phyloP scores from a whole-genome alignment of 1,140 invertebrate species.

The Zaprionus inermis region DNA sequence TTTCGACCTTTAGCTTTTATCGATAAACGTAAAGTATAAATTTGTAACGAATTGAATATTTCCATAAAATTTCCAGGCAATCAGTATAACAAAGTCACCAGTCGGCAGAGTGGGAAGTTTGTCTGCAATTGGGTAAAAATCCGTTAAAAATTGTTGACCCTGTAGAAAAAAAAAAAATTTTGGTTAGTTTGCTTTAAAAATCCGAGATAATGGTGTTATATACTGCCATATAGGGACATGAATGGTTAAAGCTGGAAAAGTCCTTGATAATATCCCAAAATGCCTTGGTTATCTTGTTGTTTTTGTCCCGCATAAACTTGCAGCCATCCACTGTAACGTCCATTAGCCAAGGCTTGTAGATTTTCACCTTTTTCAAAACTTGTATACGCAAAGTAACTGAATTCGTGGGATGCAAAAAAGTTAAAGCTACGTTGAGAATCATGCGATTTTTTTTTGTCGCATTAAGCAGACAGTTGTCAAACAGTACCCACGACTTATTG shows the following conservation, averaged over 20 bases:
- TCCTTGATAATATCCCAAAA: constrained; percentile 9
- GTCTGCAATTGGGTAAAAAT: constrained; percentile 11
- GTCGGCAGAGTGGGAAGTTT: neutral
- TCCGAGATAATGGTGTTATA: neutral
- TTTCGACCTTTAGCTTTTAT: constrained; percentile 2
- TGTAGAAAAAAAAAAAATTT: neutral
- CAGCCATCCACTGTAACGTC: constrained; percentile 43
- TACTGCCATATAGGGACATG: constrained; percentile 26
- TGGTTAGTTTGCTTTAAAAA: neutral
- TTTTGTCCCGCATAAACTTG: constrained; percentile 31
- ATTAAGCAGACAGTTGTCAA: constrained; percentile 40
- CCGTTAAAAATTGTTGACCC: constrained; percentile 5
- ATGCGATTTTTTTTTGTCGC: constrained; percentile 28
- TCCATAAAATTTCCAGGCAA: constrained; percentile 17
- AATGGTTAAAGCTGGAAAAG: constrained; percentile 22
- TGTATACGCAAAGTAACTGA: constrained; percentile 19
- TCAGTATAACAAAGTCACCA: constrained; percentile 25
- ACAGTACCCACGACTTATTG: constrained; percentile 44
- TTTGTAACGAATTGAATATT: constrained; percentile 23
- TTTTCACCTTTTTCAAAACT: constrained; percentile 26
- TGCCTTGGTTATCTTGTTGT: constrained; percentile 10
- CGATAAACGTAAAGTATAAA: constrained; percentile 22
- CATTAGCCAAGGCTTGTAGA: constrained; percentile 32
- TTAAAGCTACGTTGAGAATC: constrained; percentile 34
- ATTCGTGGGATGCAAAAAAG: constrained; percentile 18